Evolutionary conservation across 2,888 invertebrate species (phyloP).

Genomic region (Pseudeuparius sepicola): DNA sequence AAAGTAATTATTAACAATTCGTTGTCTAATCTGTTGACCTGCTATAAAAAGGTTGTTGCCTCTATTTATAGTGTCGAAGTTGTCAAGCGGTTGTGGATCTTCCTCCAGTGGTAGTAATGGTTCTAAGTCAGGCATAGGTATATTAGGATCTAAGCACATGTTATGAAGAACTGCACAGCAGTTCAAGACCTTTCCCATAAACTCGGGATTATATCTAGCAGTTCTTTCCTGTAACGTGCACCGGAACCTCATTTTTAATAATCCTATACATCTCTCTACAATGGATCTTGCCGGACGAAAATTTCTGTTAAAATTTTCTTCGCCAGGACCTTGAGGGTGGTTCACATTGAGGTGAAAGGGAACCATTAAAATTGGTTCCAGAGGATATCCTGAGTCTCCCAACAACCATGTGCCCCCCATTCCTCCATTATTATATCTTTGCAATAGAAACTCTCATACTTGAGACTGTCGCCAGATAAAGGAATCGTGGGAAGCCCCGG

Average conservation of each 20-base stretch:
- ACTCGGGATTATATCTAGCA: constrained; percentile 10
- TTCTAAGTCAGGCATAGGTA: too few species aligned
- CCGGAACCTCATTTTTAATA: constrained; percentile 13
- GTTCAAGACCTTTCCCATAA: constrained; percentile 9
- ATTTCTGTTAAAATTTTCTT: too few species aligned
- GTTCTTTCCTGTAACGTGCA: constrained; percentile 14
- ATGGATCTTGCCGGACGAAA: constrained; percentile 5
- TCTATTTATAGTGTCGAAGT: too few species aligned
- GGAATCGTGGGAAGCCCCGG: constrained; percentile 10
- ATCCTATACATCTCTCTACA: too few species aligned
- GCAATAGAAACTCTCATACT: neutral
- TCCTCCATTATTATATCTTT: neutral
- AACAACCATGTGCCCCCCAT: constrained; percentile 9
- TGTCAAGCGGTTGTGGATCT: too few species aligned
- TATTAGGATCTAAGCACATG: constrained; percentile 13
- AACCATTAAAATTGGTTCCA: constrained; percentile 12
- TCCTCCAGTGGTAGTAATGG: too few species aligned
- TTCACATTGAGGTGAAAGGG: too few species aligned
- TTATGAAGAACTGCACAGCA: constrained; percentile 13
- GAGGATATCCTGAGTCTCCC: too few species aligned
- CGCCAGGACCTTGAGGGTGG: constrained; percentile 2
- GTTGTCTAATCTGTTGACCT: too few species aligned
- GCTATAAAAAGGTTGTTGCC: too few species aligned
- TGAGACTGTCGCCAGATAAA: constrained; percentile 5
- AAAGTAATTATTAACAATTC: too few species aligned